Base-by-base conservation (phyloP, 2,113 vertebrate species). In the Melanerpes formicivorus region DNA sequence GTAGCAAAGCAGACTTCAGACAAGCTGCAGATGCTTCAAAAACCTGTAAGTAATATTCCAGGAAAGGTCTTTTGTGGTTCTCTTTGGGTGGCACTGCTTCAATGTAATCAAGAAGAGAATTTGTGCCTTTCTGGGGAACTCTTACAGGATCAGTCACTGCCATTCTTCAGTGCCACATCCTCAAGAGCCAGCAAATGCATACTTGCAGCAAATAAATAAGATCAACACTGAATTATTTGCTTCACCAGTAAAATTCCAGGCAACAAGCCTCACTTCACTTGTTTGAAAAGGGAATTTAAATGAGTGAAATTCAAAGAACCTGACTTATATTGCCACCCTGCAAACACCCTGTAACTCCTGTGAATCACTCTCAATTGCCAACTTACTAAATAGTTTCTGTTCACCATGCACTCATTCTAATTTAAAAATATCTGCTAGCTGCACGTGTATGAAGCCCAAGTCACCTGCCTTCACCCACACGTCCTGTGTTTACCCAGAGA, bases 131-230 rank as follows among this genome's bases (percentile, higher is more conserved):
- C 55, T 65, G 34, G 34, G 37, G 21, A 81, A 74, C 44, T 46
- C 64, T 55, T 54, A 32, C 37, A 84, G 44, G 32, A 50, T 44
- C 30, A 34, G 21, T 32, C 15, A 5, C 8, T 23, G 52, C 11
- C 32, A 10, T 82, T 77, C 32, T 84, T 91, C 58, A 75, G 7
- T 8, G 4, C 62, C 26, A 50, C 80, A 80, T 60, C n/a, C 58
- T 82, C 75, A 52, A 37, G 59, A 86, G 52, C 23, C n/a, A 76
- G 23, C 3, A 78, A 30, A 69, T 80, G 75, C 72, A 26, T 58
- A 59, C 23, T 80, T 89, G 22, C n/a, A 90, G 18, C 29, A 76
- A 85, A 70, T 63, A 86, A 88, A 66, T 42, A 73, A 80, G 12
- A 83, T 80, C 46, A 59, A n/a, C 37, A 25, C 16, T 56, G 58